These are phyloP conservation scores for Pogonomyrmex barbatus DNA, from an alignment of 1,140 invertebrate species.

Conservation along the genomic window DNA sequence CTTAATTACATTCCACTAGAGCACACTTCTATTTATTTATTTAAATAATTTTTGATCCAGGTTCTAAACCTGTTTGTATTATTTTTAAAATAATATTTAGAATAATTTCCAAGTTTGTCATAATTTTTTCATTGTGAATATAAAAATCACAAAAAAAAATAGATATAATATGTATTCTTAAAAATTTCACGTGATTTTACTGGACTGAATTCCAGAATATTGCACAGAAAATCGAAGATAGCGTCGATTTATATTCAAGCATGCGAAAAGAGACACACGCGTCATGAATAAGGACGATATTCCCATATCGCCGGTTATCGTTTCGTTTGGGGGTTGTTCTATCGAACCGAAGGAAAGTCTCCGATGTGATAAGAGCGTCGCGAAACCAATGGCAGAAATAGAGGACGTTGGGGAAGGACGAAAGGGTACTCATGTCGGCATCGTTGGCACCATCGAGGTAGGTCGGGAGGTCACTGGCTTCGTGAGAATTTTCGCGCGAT, in stretches of 20 bases:
- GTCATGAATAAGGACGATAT: neutral
- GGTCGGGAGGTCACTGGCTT: conserved; percentile 58
- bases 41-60: too few relatives aligned
- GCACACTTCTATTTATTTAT: too few relatives aligned
- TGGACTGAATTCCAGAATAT: neutral
- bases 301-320: conserved; percentile 30
- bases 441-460: neutral
- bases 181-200: neutral
- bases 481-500: conserved; percentile 47
- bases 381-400: neutral
- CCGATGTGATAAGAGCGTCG: conserved; percentile 50
- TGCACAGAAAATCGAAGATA: conserved; percentile 38
- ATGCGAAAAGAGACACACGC: neutral
- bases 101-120: too few relatives aligned
- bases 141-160: too few relatives aligned
- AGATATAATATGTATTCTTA: too few relatives aligned
- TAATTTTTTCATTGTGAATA: too few relatives aligned
- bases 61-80: too few relatives aligned
- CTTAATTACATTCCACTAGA: too few relatives aligned
- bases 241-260: neutral
- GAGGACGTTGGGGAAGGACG: neutral
- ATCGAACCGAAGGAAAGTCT: conserved; percentile 45
- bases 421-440: conserved; percentile 23
- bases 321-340: conserved; percentile 12
- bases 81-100: too few relatives aligned